A percentile compares a stretch with the other conserved stretches of the same genome.
phyloP scores from a whole-genome alignment of 2,888 invertebrate species.

The Stenichneumon culpator region DNA sequence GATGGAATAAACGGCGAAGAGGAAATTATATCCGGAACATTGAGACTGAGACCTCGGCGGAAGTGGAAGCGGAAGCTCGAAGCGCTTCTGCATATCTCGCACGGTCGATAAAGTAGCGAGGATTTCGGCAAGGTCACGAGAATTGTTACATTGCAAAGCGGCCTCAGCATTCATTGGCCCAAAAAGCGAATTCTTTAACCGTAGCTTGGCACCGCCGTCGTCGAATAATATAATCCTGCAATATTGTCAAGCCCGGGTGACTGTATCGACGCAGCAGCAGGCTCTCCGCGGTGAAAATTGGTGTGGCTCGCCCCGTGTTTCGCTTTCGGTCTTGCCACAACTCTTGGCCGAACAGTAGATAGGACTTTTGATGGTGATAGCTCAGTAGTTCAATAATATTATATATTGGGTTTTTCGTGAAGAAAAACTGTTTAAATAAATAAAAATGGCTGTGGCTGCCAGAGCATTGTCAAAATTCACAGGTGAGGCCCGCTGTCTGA shows the following conservation, averaged over 20 bases:
- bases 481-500: conserved; percentile 74
- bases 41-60: conserved; percentile 17
- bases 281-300: conserved; percentile 33
- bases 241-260: conserved; percentile 25
- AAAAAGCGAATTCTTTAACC: neutral
- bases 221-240: conserved; percentile 1
- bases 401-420: conserved; percentile 56
- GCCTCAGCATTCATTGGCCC: conserved; percentile 9
- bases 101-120: conserved; percentile 37
- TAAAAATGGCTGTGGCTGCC: conserved; percentile 83
- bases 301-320: conserved; percentile 69
- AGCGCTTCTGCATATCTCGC: neutral
- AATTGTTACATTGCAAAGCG: neutral
- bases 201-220: neutral
- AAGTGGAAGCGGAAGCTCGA: neutral
- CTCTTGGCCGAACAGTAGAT: conserved; percentile 74
- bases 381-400: conserved; percentile 64
- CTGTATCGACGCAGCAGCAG: conserved; percentile 64
- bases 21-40: conserved; percentile 24
- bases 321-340: conserved; percentile 68
- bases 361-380: conserved; percentile 74
- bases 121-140: conserved; percentile 33
- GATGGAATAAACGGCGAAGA: neutral
- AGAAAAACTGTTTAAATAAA: conserved; percentile 61
- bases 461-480: conserved; percentile 83